phyloP scores from a whole-genome alignment of 2,113 vertebrate genomes.

The Pipra filicauda region DNA sequence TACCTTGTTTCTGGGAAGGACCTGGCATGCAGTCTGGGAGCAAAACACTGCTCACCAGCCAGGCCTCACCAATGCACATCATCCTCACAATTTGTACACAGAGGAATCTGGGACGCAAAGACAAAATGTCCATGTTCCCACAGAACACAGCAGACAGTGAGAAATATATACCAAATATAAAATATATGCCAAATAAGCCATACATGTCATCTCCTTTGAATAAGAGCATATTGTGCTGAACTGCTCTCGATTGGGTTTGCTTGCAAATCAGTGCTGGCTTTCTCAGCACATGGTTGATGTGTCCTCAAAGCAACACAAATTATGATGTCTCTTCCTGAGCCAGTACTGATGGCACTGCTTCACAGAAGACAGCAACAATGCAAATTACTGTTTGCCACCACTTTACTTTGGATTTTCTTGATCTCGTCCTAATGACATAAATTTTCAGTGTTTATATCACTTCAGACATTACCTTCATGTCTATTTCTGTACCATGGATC shows the following conservation, averaged over 20 bases:
- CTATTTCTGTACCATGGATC: slow-evolving; percentile 97
- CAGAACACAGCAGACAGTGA: not conserved
- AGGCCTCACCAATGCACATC: not conserved
- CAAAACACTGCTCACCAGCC: not conserved
- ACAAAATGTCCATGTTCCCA: not conserved
- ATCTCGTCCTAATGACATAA: not conserved
- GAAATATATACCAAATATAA: not conserved
- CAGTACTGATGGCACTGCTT: not conserved
- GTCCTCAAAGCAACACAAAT: not conserved
- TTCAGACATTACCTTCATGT: slow-evolving; percentile 90
- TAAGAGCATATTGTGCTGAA: not conserved
- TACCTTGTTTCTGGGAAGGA: not conserved
- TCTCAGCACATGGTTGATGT: not conserved
- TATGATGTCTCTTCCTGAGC: not conserved
- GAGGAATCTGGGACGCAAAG: not conserved
- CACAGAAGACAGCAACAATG: not conserved
- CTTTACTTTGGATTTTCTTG: not conserved
- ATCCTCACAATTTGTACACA: not conserved
- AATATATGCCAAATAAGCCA: not conserved
- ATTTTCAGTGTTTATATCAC: not conserved
- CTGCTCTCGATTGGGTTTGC: not conserved
- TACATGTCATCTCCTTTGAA: not conserved
- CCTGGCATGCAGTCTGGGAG: not conserved
- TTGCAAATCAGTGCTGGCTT: not conserved
- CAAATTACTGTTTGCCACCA: not conserved